Evolutionary conservation across 37 sponge, comb jelly and placozoan genomes (phyloP), one percentile per base, ranked within the genome.

Genomic region (Axinella damicornis): DNA sequence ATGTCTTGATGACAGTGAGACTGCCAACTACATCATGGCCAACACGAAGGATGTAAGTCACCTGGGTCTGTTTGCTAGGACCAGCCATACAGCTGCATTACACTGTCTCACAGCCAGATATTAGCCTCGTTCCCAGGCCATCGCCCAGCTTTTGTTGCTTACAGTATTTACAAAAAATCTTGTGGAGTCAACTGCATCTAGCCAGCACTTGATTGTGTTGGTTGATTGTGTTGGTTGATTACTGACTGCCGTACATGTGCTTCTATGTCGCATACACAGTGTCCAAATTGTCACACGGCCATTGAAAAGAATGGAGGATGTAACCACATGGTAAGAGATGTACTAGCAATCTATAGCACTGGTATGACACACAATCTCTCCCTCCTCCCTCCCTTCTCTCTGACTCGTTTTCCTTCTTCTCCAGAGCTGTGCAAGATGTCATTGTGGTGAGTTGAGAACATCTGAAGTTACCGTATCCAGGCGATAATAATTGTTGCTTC

Each of bases 261-360:
- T n/a, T n/a, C n/a, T n/a, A n/a, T n/a, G n/a, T n/a, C n/a, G n/a
- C n/a, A n/a, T 35, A 2, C 62, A 12, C 82, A 95, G 89, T 97
- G 97, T 83, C 97, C 97, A 18, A 85, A 92, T 36, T 97, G 97
- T 89, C 74, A 82, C 38, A 67, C 87, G 24, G 73, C 83, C 39
- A 97, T 97, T 79, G 97, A 97, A 74, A 97, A 97, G 88, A 94
- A 87, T 59, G 97, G 97, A 12, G 97, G 97, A 24, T 97, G 97
- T 68, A 97, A 97, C 65, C 97, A 97, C 87, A 97, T 97, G 92
- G 86, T 93, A 64, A 77, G 94, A 30, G 36, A 27, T 2, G 55
- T 46, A 13, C 22, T 73, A 4, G 18, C 2, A 6, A 18, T 57
- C 55, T 25, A 2, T 34, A 16, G 12, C 64, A 35, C 40, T 19